phyloP scores from a whole-genome alignment of 2,113 vertebrate genomes.

The Coptodon rendalli region DNA sequence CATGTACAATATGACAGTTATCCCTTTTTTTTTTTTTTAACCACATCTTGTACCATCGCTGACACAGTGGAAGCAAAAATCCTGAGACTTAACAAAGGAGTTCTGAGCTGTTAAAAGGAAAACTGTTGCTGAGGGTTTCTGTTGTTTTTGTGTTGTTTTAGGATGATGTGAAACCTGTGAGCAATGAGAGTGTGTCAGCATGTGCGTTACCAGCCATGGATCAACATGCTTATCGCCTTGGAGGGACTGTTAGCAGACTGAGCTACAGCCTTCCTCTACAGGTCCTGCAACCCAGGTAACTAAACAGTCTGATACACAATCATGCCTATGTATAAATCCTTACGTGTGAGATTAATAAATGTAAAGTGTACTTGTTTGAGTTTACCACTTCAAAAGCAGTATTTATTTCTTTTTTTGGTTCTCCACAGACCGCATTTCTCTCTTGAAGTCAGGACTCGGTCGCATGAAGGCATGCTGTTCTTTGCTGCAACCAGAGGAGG shows the following conservation, averaged over 20 bases:
- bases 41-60: neutral
- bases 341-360: neutral
- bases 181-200: slow-evolving; percentile 26
- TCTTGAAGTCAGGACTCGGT: slow-evolving; percentile 77
- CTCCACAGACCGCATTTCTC: slow-evolving; percentile 80
- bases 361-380: neutral
- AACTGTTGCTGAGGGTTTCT: neutral
- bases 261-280: slow-evolving; percentile 71
- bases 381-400: neutral
- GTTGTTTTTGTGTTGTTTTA: slow-evolving; percentile 31
- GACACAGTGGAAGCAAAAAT: neutral
- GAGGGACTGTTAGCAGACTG: slow-evolving; percentile 76
- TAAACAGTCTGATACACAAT: neutral
- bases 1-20: neutral
- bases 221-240: slow-evolving; percentile 72
- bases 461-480: slow-evolving; percentile 81
- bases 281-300: slow-evolving; percentile 67
- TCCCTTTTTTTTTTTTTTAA: neutral
- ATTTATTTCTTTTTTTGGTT: neutral
- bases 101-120: neutral
- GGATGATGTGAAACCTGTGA: slow-evolving; percentile 3
- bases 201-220: slow-evolving; percentile 45
- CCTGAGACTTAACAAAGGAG: neutral
- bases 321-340: neutral
- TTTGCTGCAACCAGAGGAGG: slow-evolving; percentile 67